Evolutionary conservation across 2,113 vertebrate species (phyloP).

Genomic region (Edolisoma coerulescens): DNA sequence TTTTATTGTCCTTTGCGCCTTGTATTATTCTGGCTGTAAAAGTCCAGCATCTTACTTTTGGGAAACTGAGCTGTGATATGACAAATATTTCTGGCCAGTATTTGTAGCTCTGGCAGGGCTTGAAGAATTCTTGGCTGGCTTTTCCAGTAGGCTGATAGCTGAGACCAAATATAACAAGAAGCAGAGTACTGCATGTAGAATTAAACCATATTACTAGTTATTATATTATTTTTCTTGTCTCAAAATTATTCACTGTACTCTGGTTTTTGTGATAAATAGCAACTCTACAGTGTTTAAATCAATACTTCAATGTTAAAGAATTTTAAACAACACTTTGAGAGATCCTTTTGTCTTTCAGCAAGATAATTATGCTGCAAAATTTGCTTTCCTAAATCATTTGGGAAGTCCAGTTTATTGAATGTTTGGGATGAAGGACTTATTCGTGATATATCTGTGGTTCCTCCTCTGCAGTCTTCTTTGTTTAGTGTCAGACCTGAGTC

Average conservation of each 20-base stretch:
- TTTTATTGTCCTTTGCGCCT: slow-evolving; percentile 6
- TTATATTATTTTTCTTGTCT: background rate
- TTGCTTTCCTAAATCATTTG: background rate
- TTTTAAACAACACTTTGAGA: background rate
- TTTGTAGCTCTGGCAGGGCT: slow-evolving; percentile 23
- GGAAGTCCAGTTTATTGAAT: background rate
- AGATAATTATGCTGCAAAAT: background rate
- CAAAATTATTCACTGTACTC: background rate
- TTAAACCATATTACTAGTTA: background rate
- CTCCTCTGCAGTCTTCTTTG: background rate
- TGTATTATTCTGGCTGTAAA: slow-evolving; percentile 11
- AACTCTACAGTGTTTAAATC: background rate
- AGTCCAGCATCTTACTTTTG: slow-evolving; percentile 3
- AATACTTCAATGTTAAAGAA: background rate
- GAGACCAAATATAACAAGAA: slow-evolving; percentile 17
- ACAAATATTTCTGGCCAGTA: slow-evolving; percentile 20
- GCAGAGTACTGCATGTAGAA: background rate
- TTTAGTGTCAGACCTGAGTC: background rate
- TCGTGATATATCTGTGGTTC: background rate
- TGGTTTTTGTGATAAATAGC: background rate
- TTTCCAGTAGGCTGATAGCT: background rate
- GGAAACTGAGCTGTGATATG: background rate
- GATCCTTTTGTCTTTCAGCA: background rate
- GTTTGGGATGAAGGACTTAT: background rate
- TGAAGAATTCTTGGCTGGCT: slow-evolving; percentile 45